Evolutionary conservation across 2,888 invertebrate genomes (phyloP).

Genomic region (Tenthredo notha): DNA sequence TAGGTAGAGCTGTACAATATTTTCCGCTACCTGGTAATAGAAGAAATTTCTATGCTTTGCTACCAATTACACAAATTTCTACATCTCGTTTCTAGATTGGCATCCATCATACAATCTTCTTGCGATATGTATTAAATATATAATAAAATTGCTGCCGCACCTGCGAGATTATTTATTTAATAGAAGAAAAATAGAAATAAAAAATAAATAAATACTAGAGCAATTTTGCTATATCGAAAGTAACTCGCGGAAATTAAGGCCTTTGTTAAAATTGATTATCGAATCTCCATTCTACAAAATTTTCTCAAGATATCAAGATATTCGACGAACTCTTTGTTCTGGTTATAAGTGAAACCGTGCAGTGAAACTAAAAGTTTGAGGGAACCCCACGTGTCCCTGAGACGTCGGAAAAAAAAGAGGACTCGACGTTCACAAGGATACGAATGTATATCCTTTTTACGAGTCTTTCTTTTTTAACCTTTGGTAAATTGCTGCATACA

Average conservation of each 20-base stretch:
- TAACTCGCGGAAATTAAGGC: not conserved
- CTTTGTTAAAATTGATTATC: not conserved
- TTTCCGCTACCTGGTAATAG: slow-evolving; percentile 16
- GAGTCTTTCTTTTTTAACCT: not conserved
- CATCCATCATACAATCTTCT: not conserved
- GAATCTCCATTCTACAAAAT: not conserved
- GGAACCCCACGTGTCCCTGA: slow-evolving; percentile 22
- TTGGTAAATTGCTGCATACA: not conserved
- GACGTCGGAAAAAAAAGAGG: slow-evolving; percentile 36
- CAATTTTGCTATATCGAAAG: slow-evolving; percentile 11
- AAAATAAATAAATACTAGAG: not conserved
- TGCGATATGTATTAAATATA: not conserved
- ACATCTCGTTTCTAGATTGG: slow-evolving; percentile 22
- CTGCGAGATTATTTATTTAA: not conserved
- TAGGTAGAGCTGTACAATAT: not conserved
- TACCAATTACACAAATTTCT: not conserved
- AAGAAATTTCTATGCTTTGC: not conserved
- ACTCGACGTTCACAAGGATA: slow-evolving; percentile 12
- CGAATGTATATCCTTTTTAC: not conserved
- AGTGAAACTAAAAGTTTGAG: not conserved
- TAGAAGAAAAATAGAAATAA: not conserved
- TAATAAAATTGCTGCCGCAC: not conserved
- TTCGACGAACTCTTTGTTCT: not conserved
- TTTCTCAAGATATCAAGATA: not conserved
- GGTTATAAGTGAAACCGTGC: not conserved